Evolutionary conservation across 2,797 vertebrate genomes (phyloP).

Genomic region (Setipinna tenuifilis): DNA sequence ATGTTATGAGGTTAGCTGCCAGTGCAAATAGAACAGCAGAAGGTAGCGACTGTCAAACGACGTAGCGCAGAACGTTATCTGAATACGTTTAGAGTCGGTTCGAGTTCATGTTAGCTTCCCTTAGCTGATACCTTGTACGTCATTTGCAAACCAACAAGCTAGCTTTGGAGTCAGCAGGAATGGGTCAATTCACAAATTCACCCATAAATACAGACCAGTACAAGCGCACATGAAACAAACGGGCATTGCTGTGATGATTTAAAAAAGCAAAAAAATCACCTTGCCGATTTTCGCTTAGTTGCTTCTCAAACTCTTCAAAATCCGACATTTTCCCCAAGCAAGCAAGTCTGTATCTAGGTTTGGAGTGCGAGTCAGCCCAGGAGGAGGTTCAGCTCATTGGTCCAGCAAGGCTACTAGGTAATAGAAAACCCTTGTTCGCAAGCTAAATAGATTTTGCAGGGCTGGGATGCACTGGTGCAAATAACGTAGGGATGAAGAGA

Average conservation of each 20-base stretch:
- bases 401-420: background rate
- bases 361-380: background rate
- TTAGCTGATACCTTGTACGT: slow-evolving; percentile 9
- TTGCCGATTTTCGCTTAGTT: slow-evolving; percentile 76
- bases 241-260: background rate
- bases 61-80: too few species aligned
- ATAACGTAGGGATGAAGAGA: background rate
- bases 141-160: background rate
- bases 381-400: background rate
- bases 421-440: background rate
- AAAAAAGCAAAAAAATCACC: slow-evolving; percentile 52
- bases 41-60: background rate
- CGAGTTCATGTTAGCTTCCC: background rate
- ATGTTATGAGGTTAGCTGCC: background rate
- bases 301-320: slow-evolving; percentile 80
- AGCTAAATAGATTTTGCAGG: background rate
- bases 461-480: background rate
- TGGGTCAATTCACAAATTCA: background rate
- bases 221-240: background rate
- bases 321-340: slow-evolving; percentile 61
- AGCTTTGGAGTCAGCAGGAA: background rate
- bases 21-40: background rate
- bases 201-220: background rate
- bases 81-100: background rate
- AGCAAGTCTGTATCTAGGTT: background rate